Evolutionary conservation across 1,140 invertebrate species (phyloP), one percentile per base, ranked within the genome.

Genomic region (Nylanderia fulva): DNA sequence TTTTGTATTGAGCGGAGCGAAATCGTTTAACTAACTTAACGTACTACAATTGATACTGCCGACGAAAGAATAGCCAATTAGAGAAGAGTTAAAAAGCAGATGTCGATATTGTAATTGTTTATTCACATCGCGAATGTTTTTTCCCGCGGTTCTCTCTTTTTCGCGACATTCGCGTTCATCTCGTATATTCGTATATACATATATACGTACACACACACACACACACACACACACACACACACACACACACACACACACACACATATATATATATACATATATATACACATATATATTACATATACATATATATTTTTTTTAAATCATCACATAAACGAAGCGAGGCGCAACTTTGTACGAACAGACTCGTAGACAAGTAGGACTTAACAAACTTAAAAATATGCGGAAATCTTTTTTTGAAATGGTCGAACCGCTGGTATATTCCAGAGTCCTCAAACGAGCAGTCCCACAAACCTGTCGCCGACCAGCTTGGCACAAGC

Each of bases 401-500:
- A 45, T 48, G 45, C 76, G 52, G 71, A 24, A 45, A 56, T 61
- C 45, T 71, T 39, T 85, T 90, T 87, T 86, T 90, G 84, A 90
- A 89, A 93, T 90, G 87, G 85, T 92, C 60, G 71, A 89, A 88
- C 92, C 85, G 90, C 88, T 91, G 91, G 88, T 95, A 91, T 93
- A 94, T 96, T 96, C 87, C 94, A 97, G 96, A 97, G 96, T 95
- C 96, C 96, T 91, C 95, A 96, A 94, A 96, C 96, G 93, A 95
- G 96, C 92, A 97, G 96, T 94, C 96, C 96, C 89, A 95, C 96
- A 90, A 97, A 96, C 88, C 95, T 97, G 92, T 98, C 97, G 88
- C 97, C 97, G 63, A 97, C 96, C 89, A 96, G 95, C 93, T 94
- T 94, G 93, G 89, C 94, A 92, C 93, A 94, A 95, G 93, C 95